Conservation (phyloP, 2,888 invertebrate genomes). For the Calephelis perditalis region DNA sequence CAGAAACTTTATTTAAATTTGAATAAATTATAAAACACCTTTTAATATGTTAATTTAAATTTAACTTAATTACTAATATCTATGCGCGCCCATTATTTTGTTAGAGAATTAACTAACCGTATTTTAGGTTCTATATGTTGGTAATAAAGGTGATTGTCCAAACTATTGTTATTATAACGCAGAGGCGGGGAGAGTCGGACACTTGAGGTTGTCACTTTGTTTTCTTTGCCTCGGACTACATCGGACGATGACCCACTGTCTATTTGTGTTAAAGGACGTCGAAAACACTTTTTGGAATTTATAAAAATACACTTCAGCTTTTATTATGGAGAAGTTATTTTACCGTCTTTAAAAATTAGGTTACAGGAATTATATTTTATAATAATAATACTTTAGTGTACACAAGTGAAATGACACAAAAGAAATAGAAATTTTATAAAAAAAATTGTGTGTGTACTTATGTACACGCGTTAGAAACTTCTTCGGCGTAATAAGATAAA, state of each 20-base stretch:
- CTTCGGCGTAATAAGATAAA: too few relatives aligned
- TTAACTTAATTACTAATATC: conserved; percentile 57
- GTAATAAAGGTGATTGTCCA: conserved; percentile 36
- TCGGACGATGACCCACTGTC: conserved; percentile 58
- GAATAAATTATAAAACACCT: conserved; percentile 17
- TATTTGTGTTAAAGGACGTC: conserved; percentile 44
- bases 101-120: neutral
- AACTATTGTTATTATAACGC: conserved; percentile 67
- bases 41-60: conserved; percentile 21
- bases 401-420: too few relatives aligned
- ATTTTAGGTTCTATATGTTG: conserved; percentile 38
- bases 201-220: conserved; percentile 70
- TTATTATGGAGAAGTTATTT: neutral
- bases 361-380: too few relatives aligned
- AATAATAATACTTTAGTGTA: too few relatives aligned
- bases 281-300: conserved; percentile 12
- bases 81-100: conserved; percentile 26
- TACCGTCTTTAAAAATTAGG: too few relatives aligned
- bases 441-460: too few relatives aligned
- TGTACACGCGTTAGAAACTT: too few relatives aligned
- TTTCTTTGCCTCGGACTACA: conserved; percentile 62
- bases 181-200: conserved; percentile 49
- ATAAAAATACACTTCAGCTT: conserved; percentile 1
- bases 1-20: conserved; percentile 18
- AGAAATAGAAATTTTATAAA: too few relatives aligned